These are phyloP conservation scores for Plebejus anna DNA, from an alignment of 2,888 invertebrate genomes.

Conservation along the genomic window DNA sequence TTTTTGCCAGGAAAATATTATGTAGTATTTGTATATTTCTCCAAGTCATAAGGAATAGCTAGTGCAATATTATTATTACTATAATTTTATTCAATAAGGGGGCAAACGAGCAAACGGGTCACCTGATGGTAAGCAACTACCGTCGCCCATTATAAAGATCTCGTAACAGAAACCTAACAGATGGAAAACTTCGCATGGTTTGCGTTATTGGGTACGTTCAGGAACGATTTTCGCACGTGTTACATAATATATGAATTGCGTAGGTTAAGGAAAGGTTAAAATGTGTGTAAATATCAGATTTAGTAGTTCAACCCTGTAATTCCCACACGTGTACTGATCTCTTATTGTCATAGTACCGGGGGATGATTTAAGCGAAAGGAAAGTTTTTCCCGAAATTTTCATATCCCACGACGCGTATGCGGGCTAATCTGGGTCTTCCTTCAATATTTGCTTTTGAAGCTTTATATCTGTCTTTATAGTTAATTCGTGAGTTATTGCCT, in stretches of 20 bases:
- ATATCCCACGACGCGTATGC: background rate
- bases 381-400: background rate
- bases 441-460: background rate
- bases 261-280: too few relatives aligned
- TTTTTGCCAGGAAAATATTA: too few relatives aligned
- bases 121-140: too few relatives aligned
- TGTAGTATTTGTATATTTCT: too few relatives aligned
- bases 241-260: too few relatives aligned
- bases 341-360: background rate
- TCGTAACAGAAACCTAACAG: background rate
- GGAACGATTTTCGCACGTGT: too few relatives aligned
- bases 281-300: background rate
- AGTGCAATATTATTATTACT: background rate
- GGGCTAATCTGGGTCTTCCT: background rate
- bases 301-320: background rate
- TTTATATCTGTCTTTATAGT: too few relatives aligned
- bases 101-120: too few relatives aligned
- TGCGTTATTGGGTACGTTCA: too few relatives aligned
- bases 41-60: too few relatives aligned
- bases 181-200: background rate
- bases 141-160: background rate
- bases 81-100: too few relatives aligned
- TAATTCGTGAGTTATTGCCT: too few relatives aligned
- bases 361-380: background rate
- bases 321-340: background rate